phyloP scores from a whole-genome alignment of 2,113 vertebrate species.

The Phalacrocorax aristotelis region DNA sequence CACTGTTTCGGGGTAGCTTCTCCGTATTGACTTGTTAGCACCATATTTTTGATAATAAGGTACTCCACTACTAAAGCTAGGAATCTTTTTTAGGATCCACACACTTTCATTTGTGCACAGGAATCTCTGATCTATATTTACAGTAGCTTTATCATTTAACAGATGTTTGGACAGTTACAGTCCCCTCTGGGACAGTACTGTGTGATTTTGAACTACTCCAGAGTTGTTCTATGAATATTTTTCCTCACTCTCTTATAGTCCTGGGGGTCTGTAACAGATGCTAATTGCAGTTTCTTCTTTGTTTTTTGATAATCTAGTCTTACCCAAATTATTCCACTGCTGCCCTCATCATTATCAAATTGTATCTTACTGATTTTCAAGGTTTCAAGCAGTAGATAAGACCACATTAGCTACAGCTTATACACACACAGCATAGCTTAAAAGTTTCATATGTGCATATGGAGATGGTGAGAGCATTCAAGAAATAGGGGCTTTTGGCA shows the following conservation, averaged over 20 bases:
- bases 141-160: slow-evolving; percentile 62
- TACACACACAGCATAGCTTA: slow-evolving; percentile 50
- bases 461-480: slow-evolving; percentile 63
- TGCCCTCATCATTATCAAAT: slow-evolving; percentile 42
- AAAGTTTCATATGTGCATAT: slow-evolving; percentile 68
- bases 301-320: slow-evolving; percentile 57
- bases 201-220: slow-evolving; percentile 61
- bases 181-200: slow-evolving; percentile 50
- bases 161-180: slow-evolving; percentile 68
- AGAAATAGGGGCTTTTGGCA: slow-evolving; percentile 63
- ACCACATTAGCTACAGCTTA: slow-evolving; percentile 55
- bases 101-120: slow-evolving; percentile 9
- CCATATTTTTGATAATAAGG: neutral
- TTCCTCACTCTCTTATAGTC: slow-evolving; percentile 39
- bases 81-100: slow-evolving; percentile 16
- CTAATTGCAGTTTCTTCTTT: slow-evolving; percentile 57
- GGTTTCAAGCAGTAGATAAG: slow-evolving; percentile 48
- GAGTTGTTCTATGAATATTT: slow-evolving; percentile 68
- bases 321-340: slow-evolving; percentile 48
- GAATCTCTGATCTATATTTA: slow-evolving; percentile 66
- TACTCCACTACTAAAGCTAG: neutral
- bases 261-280: slow-evolving; percentile 62
- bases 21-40: neutral
- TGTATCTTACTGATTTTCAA: slow-evolving; percentile 39
- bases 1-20: neutral